Conservation (phyloP, 2,113 vertebrate species). For the Paramormyrops kingsleyae region DNA sequence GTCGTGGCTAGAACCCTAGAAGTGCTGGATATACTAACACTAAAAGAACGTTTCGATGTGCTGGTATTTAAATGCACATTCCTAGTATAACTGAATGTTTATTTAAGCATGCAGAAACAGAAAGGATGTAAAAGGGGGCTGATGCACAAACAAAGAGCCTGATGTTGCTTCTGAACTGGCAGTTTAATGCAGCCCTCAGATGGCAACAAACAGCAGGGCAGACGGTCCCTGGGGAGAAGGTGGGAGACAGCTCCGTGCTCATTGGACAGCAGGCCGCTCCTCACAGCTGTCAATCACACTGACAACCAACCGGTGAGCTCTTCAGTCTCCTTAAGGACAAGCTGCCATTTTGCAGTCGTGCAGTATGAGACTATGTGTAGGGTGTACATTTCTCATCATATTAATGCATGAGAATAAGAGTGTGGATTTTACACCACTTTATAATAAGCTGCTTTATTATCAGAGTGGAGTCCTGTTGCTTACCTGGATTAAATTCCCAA, state of each 20-base stretch:
- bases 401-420: neutral
- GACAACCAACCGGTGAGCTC: neutral
- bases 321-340: neutral
- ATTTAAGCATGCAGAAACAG: neutral
- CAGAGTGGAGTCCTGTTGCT: neutral
- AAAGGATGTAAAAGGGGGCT: neutral
- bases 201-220: neutral
- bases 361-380: neutral
- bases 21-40: neutral
- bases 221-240: neutral
- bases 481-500: constrained; percentile 41
- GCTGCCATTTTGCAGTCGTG: neutral
- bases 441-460: neutral
- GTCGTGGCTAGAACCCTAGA: neutral
- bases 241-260: neutral
- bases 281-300: neutral
- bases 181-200: neutral
- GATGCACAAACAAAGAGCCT: neutral
- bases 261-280: neutral
- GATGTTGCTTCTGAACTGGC: neutral
- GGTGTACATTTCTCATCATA: neutral
- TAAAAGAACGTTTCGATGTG: neutral
- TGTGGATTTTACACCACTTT: neutral
- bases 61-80: neutral
- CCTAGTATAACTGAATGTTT: neutral